Evolutionary conservation across 1,140 invertebrate species (phyloP), one percentile per base, ranked within the genome.

Genomic region (Drosophila pruinosa): DNA sequence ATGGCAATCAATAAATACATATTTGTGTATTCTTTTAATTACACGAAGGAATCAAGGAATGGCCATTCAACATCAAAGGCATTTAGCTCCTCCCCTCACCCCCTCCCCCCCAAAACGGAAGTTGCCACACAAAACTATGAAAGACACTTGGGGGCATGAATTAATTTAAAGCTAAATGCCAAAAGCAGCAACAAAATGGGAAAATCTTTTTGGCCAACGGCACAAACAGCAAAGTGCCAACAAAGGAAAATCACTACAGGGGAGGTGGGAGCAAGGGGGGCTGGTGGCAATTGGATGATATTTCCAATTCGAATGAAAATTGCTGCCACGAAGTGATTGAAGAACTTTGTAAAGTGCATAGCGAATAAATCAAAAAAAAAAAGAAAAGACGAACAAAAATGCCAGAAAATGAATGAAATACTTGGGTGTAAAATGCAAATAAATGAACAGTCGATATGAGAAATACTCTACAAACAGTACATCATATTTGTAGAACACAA

Each of bases 81-180:
- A 48, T 26, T 38, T 57, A n/a, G n/a, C n/a, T n/a, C n/a, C n/a
- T n/a, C n/a, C n/a, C n/a, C 17, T 0, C 31, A 10, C 31, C 31
- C 31, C 28, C n/a, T n/a, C n/a, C n/a, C n/a, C 3, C 12, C 7
- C 7, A 34, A 47, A 26, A 14, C 8, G 4, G 5, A 28, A 19
- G 47, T 15, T n/a, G n/a, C n/a, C n/a, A n/a, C n/a, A 19, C 3
- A 53, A 62, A 69, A 54, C 69, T 59, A 61, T 48, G 50, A 68
- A 47, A 54, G 21, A 67, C 45, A 45, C 68, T 72, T 24, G 50
- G 24, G 75, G 74, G 36, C 56, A 62, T 53, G 61, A 78, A 78
- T 77, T 78, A 78, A 78, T 78, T 77, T 78, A 38, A 68, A 50
- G 56, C 63, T 59, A 54, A 72, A 72, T 67, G 56, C 63, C 41